phyloP scores from a whole-genome alignment of 2,113 vertebrate species.

The Cichladusa arquata region DNA sequence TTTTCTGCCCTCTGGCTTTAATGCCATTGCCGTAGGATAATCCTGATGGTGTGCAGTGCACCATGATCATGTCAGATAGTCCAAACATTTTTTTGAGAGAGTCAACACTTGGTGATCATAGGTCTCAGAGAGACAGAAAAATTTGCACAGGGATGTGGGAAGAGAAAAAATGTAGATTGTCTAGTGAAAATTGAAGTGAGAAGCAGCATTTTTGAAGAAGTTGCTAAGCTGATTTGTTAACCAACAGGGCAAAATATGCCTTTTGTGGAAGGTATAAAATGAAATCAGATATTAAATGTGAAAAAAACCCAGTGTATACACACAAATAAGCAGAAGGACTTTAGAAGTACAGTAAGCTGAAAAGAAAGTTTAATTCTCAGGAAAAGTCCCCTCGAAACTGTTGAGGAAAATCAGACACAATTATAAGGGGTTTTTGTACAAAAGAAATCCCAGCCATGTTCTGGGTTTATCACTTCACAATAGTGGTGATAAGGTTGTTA shows the following conservation, averaged over 20 bases:
- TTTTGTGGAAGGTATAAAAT: background rate
- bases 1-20: background rate
- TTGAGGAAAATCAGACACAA: background rate
- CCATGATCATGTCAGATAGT: accelerated
- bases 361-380: background rate
- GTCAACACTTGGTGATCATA: background rate
- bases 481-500: background rate
- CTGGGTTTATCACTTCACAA: background rate
- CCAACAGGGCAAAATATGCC: background rate
- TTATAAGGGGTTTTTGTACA: background rate
- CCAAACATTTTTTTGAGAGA: background rate
- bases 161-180: background rate
- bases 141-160: background rate
- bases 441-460: background rate
- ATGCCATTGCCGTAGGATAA: background rate
- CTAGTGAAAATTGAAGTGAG: background rate
- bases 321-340: background rate
- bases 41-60: background rate
- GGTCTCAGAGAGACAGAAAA: background rate
- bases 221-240: background rate
- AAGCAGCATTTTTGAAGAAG: background rate
- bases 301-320: background rate
- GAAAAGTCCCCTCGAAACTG: background rate
- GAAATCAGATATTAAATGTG: background rate
- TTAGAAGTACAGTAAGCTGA: background rate